Conservation (phyloP, 1,140 invertebrate genomes). For the Cotesia chilonis region DNA sequence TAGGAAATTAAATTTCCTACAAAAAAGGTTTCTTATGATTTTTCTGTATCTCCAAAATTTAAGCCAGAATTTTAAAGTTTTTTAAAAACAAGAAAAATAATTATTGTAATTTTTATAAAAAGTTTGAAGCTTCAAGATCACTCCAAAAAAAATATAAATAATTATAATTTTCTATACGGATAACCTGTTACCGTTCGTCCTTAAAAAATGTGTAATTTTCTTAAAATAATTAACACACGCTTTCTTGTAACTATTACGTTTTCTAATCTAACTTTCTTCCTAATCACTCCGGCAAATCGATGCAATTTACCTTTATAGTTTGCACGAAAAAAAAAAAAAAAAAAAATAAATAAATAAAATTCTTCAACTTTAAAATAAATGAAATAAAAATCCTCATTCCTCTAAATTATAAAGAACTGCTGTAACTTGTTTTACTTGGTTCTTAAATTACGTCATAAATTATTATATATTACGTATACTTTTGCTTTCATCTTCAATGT, state of each 20-base stretch:
- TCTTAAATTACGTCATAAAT: neutral
- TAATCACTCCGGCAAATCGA: conserved; percentile 19
- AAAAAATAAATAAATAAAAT: neutral
- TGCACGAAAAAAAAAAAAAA: neutral
- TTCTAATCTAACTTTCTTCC: conserved; percentile 29
- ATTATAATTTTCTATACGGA: too few relatives aligned
- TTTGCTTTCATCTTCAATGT: conserved; percentile 11
- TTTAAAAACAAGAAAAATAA: too few relatives aligned
- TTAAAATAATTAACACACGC: conserved; percentile 9
- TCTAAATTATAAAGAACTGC: too few relatives aligned
- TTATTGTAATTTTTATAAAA: too few relatives aligned
- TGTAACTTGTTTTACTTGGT: too few relatives aligned
- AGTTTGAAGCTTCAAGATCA: too few relatives aligned
- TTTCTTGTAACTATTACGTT: conserved; percentile 30
- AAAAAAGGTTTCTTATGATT: too few relatives aligned
- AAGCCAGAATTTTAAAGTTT: too few relatives aligned
- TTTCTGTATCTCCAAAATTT: too few relatives aligned
- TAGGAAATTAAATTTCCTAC: too few relatives aligned
- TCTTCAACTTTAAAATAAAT: neutral
- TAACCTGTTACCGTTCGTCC: too few relatives aligned
- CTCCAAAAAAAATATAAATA: too few relatives aligned
- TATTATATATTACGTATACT: conserved; percentile 3
- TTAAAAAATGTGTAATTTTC: neutral
- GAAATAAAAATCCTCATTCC: neutral
- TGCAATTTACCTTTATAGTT: neutral